These are phyloP conservation scores for Abrostola triplasia DNA, from an alignment of 2,888 invertebrate species.

Conservation along the genomic window DNA sequence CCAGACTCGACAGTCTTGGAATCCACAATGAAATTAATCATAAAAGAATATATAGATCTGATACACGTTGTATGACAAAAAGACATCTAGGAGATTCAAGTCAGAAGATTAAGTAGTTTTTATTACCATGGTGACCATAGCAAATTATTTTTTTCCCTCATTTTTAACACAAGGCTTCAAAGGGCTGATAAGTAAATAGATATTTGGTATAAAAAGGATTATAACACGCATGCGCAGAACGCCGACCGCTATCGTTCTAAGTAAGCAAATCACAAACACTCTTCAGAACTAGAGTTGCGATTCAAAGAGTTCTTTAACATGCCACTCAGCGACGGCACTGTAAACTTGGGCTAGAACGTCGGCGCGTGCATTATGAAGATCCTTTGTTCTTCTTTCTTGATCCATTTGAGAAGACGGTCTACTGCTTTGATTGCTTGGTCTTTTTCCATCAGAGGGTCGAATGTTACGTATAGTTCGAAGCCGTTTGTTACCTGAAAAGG, in stretches of 20 bases:
- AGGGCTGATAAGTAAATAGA: background rate
- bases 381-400: constrained; percentile 96
- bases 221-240: too few species aligned
- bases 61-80: too few species aligned
- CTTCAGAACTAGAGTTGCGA: constrained; percentile 67
- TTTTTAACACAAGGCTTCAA: background rate
- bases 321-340: constrained; percentile 67
- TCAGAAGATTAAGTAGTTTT: too few species aligned
- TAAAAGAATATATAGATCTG: too few species aligned
- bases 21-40: too few species aligned
- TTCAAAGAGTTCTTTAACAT: constrained; percentile 72
- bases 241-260: background rate
- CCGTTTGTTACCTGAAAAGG: constrained; percentile 93
- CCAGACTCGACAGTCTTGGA: too few species aligned
- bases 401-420: constrained; percentile 96
- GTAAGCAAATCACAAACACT: constrained; percentile 37
- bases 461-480: constrained; percentile 97
- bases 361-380: constrained; percentile 96
- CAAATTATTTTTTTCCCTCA: too few species aligned
- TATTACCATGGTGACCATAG: too few species aligned
- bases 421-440: constrained; percentile 95
- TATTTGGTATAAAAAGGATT: background rate
- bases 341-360: constrained; percentile 89
- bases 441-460: constrained; percentile 97
- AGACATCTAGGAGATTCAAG: too few species aligned